These are phyloP conservation scores for Pseudopodoces humilis DNA, from an alignment of 2,113 vertebrate genomes.

Conservation along the genomic window DNA sequence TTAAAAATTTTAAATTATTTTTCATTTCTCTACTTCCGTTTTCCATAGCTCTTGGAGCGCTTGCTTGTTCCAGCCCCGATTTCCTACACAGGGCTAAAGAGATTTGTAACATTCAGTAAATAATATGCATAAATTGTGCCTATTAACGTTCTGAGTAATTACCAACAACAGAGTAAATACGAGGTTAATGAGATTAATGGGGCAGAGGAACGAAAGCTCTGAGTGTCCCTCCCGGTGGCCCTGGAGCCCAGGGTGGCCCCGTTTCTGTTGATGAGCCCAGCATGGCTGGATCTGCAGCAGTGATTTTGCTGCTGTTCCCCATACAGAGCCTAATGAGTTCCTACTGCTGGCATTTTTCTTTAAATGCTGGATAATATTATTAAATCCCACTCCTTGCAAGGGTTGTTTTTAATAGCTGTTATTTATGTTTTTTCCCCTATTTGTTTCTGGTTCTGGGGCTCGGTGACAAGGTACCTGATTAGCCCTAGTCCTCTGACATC, in stretches of 20 bases:
- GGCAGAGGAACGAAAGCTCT: neutral
- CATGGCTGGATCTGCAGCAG: neutral
- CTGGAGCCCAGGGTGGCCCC: neutral
- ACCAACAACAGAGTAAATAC: conserved; percentile 5
- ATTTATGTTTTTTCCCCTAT: neutral
- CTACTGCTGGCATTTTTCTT: conserved; percentile 17
- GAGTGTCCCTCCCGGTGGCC: neutral
- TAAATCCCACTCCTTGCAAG: neutral
- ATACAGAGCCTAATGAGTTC: conserved; percentile 19
- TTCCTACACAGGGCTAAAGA: neutral
- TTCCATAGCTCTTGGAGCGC: neutral
- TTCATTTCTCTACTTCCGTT: fast-evolving
- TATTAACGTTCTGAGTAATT: conserved; percentile 19
- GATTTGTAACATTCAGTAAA: neutral
- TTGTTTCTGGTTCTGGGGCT: neutral
- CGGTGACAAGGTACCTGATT: neutral
- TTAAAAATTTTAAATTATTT: too few species aligned
- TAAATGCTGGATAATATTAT: neutral
- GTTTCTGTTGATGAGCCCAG: neutral
- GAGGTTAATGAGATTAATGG: conserved; percentile 38
- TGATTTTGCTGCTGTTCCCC: conserved; percentile 19
- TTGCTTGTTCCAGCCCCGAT: neutral
- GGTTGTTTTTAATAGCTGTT: neutral
- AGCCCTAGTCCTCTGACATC: neutral
- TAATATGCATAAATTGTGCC: neutral